Evolutionary conservation across 1,140 invertebrate genomes (phyloP).

Genomic region (Pseudoatta argentina): DNA sequence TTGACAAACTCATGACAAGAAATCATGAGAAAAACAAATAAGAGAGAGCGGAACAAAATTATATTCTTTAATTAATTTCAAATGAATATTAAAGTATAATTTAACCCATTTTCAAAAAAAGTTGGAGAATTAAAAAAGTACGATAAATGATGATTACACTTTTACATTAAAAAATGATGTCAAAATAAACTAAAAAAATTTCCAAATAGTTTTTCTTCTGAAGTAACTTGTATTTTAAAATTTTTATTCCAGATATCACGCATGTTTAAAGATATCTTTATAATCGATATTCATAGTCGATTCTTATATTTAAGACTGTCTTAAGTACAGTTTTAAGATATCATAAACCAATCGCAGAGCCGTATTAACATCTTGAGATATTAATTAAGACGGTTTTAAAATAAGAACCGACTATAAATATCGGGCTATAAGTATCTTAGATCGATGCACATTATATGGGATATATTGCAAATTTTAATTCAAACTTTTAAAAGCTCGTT

Average conservation of each 20-base stretch:
- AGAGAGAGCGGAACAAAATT: neutral
- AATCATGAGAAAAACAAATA: neutral
- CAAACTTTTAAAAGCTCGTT: neutral
- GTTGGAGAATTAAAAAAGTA: neutral
- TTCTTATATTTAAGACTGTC: too few relatives aligned
- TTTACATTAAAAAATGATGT: neutral
- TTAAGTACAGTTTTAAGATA: too few relatives aligned
- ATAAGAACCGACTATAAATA: too few relatives aligned
- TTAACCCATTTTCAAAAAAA: neutral
- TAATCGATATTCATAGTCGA: too few relatives aligned
- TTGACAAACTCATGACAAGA: neutral
- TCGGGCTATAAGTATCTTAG: too few relatives aligned
- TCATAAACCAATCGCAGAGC: too few relatives aligned
- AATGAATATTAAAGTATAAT: neutral
- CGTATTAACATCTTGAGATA: too few relatives aligned
- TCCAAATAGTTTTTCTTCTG: neutral
- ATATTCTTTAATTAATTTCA: neutral
- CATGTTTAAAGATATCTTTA: too few relatives aligned
- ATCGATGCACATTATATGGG: too few relatives aligned
- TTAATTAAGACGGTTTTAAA: too few relatives aligned
- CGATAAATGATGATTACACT: neutral
- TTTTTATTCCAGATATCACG: neutral
- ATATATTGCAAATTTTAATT: conserved; percentile 1
- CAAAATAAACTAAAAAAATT: neutral
- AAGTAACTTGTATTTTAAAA: neutral